Conservation (phyloP, 2,797 vertebrate species). For the Margarornis squamiger region DNA sequence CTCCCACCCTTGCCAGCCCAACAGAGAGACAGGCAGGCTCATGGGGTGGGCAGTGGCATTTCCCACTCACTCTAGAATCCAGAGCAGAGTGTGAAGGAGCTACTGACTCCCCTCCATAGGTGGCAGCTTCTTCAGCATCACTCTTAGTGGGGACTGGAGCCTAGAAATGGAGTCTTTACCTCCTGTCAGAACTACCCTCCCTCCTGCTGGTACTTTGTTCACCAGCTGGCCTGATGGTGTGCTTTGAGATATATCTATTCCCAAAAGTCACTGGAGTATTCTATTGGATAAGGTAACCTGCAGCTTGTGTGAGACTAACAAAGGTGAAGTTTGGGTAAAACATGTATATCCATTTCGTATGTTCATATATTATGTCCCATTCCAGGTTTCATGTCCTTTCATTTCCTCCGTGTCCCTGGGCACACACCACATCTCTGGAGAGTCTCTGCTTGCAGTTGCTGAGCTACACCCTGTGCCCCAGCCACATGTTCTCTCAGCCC, state of each 20-base stretch:
- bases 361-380: fast-evolving
- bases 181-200: fast-evolving
- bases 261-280: neutral
- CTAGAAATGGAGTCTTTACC: neutral
- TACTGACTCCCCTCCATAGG: neutral
- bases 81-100: neutral
- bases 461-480: neutral
- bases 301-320: neutral
- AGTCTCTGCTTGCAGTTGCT: neutral
- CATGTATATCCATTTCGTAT: neutral
- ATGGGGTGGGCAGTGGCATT: fast-evolving
- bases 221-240: neutral
- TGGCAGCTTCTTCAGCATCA: neutral
- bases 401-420: too few relatives aligned
- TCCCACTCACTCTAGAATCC: neutral
- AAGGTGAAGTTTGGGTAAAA: neutral
- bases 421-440: fast-evolving
- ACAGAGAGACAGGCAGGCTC: neutral
- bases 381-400: neutral
- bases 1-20: neutral
- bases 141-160: neutral
- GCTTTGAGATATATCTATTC: neutral
- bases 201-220: neutral
- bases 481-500: fast-evolving
- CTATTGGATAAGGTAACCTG: neutral